These are phyloP conservation scores for Sebastes kiyomatsui DNA, from an alignment of 2,797 vertebrate species.

Conservation along the genomic window DNA sequence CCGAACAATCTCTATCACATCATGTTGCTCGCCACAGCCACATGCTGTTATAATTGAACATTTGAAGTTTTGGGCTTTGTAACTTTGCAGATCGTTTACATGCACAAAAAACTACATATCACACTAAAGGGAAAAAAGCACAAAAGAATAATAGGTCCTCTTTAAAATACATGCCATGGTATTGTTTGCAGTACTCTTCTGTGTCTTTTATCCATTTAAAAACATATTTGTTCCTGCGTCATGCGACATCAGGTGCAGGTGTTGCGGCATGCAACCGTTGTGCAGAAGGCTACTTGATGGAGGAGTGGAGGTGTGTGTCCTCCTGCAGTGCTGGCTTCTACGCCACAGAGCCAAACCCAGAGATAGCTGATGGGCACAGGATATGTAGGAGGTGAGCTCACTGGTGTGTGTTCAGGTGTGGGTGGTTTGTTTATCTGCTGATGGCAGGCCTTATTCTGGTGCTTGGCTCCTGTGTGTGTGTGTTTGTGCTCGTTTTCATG, in stretches of 20 bases:
- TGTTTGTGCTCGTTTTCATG: conserved; percentile 26
- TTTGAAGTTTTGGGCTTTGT: fast-evolving
- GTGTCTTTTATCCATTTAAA: background rate
- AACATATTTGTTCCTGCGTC: background rate
- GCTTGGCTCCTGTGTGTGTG: conserved; percentile 44
- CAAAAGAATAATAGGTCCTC: background rate
- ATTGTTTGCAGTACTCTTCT: background rate
- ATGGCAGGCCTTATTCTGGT: conserved; percentile 66
- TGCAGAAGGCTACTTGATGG: conserved; percentile 88
- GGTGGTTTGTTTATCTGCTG: conserved; percentile 77
- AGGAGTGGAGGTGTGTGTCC: conserved; percentile 92
- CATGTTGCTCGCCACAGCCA: too few species aligned
- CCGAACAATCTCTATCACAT: too few species aligned
- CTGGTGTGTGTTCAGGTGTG: conserved; percentile 76
- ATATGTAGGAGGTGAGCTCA: conserved; percentile 91
- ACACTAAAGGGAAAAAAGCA: background rate
- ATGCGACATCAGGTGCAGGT: conserved; percentile 84
- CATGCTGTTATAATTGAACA: too few species aligned
- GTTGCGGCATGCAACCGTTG: conserved; percentile 89
- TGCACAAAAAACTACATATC: background rate
- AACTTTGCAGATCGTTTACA: background rate
- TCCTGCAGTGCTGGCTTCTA: conserved; percentile 91
- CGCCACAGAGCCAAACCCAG: conserved; percentile 78
- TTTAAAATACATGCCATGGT: background rate
- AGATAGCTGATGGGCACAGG: conserved; percentile 81